Evolutionary conservation across 2,113 vertebrate genomes (phyloP).

Genomic region (Rhadina sibilatrix): DNA sequence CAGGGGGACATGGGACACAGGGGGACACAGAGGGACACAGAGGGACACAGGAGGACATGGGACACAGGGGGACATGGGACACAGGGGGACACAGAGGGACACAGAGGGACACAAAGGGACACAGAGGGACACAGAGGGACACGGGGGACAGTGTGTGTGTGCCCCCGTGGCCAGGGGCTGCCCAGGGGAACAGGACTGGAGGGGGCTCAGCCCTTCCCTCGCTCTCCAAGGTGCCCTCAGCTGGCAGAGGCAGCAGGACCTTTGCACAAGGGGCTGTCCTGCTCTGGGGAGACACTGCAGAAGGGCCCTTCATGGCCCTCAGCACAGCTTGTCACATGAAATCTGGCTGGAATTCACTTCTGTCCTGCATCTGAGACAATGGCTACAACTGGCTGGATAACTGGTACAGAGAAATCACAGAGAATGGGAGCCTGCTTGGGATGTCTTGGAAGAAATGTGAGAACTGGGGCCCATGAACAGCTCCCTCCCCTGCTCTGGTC

Average conservation of each 20-base stretch:
- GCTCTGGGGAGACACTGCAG: not conserved
- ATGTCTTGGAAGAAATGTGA: not conserved
- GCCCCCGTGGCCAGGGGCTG: not conserved
- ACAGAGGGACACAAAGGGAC: too few species aligned
- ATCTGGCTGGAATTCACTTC: not conserved
- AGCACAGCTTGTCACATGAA: not conserved
- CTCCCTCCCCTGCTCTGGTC: not conserved
- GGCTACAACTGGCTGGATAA: not conserved
- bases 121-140: too few species aligned
- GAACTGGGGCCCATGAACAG: not conserved
- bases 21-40: too few species aligned
- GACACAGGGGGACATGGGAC: too few species aligned
- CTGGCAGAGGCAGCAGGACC: not conserved
- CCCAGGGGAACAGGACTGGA: not conserved
- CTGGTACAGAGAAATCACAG: not conserved
- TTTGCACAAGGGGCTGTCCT: not conserved
- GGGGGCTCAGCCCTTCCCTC: not conserved
- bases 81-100: too few species aligned
- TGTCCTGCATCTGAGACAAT: not conserved
- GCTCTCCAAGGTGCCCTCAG: not conserved
- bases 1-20: too few species aligned
- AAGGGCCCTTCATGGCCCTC: rapidly evolving
- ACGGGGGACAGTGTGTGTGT: not conserved
- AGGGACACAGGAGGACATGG: too few species aligned
- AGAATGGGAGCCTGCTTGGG: not conserved